Base-by-base conservation (phyloP, 2,797 vertebrate genomes). In the Pangasius krempfi region DNA sequence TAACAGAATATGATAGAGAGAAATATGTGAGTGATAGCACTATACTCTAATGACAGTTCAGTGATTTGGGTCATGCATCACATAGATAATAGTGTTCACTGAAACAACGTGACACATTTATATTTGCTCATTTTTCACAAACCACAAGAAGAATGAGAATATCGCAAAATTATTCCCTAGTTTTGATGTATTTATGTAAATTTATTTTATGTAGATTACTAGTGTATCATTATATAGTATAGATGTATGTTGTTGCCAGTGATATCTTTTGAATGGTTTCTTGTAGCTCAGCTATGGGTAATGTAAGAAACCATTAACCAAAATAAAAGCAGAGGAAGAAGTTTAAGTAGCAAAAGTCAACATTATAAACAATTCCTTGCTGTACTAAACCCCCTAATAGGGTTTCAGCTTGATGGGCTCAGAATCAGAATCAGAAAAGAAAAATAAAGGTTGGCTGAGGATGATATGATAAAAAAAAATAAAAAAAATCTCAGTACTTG, bases 1-100 rank as follows among this genome's bases (percentile, higher is more conserved):
- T 78, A 68, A 62, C 70, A 81, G 64, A 73, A 87, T 60, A 25
- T 47, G 56, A 75, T 60, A 33, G 66, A 6, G 37, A 44, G 64
- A 33, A 73, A 20, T 44, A 14, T 73, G 27, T 64, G 44, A 18
- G 81, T 84, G 68, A 37, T 58, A 64, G 20, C 70, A 1, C 56
- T 52, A 7, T 4, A 5, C 44, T 25, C 44, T 44, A 66, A 84
- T 84, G 30, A 44, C 70, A 44, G 33, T 47, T 73, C 72, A 56
- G 5, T 25, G 12, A 47, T 72, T 79, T 78, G 82, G 50, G 62
- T 56, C 60, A 68, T 37, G 50, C 30, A 76, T 66, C 25, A 68
- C 9, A 33, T 22, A 4, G 72, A 84, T 84, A 52, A 75, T 78
- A 25, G 73, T 85, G 64, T 78, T 78, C 37, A 5, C 82, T 58